Conservation (phyloP, 2,888 invertebrate species). For the Drosophila yooni region DNA sequence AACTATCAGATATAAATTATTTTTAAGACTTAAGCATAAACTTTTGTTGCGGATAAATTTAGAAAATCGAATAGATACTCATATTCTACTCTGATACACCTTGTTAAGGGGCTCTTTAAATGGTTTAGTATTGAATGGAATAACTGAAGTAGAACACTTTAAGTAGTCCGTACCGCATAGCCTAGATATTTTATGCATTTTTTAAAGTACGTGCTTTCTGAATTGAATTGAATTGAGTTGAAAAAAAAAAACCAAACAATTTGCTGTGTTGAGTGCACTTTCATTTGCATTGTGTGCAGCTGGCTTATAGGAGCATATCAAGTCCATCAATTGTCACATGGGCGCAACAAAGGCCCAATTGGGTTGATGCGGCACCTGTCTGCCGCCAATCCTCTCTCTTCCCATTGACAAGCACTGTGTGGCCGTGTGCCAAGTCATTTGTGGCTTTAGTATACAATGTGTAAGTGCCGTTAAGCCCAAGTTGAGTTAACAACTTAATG, state of each 20-base stretch:
- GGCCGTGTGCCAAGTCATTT: constrained; percentile 46
- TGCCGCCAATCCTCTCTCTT: constrained; percentile 24
- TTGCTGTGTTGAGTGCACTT: constrained; percentile 22
- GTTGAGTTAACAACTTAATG: constrained; percentile 43
- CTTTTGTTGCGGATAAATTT: background rate
- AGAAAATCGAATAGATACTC: background rate
- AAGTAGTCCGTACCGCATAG: background rate
- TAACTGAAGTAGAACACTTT: constrained; percentile 6
- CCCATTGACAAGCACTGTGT: constrained; percentile 27
- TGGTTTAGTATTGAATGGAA: background rate
- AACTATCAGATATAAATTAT: background rate
- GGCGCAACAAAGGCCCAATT: constrained; percentile 44
- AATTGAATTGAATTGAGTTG: too few species aligned
- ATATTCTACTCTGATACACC: background rate
- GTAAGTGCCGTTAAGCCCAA: constrained; percentile 39
- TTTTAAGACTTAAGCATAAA: background rate
- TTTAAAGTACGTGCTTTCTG: constrained; percentile 5
- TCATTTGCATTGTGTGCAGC: constrained; percentile 36
- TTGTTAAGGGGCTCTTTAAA: background rate
- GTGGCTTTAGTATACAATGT: constrained; percentile 9
- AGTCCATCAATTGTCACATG: constrained; percentile 55
- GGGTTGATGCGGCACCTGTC: constrained; percentile 42
- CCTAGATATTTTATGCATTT: constrained; percentile 11
- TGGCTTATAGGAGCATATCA: constrained; percentile 50
- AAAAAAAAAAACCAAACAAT: background rate